Evolutionary conservation across 2,888 invertebrate species (phyloP).

Genomic region (Tachina fera): DNA sequence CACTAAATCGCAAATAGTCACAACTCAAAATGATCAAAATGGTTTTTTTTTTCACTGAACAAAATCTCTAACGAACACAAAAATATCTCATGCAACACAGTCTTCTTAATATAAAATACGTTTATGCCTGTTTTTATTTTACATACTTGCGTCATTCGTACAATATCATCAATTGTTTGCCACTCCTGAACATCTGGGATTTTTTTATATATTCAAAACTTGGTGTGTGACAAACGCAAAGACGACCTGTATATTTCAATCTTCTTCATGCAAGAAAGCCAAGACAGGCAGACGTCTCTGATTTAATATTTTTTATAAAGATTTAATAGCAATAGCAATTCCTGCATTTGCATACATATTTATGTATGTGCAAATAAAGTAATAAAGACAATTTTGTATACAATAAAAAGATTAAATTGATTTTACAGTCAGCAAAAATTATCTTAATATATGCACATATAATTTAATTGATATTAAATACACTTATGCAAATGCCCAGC

Average conservation of each 20-base stretch:
- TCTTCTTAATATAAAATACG: no score
- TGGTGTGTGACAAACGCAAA: not conserved
- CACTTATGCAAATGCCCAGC: conserved; percentile 37
- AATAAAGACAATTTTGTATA: conserved; percentile 55
- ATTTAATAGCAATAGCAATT: conserved; percentile 53
- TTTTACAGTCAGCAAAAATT: conserved; percentile 10
- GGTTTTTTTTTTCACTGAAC: no score
- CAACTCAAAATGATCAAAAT: no score
- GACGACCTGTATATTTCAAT: not conserved
- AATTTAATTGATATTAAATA: conserved; percentile 25
- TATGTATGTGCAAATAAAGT: conserved; percentile 49
- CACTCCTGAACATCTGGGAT: no score
- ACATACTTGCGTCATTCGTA: no score
- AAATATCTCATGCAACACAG: no score
- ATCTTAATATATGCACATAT: conserved; percentile 59
- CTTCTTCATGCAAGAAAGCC: not conserved
- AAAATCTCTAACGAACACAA: no score
- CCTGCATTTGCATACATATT: conserved; percentile 27
- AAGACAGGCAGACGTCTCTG: conserved; percentile 23
- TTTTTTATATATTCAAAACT: no score
- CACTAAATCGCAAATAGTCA: no score
- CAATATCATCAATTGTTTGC: no score
- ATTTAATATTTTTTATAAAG: conserved; percentile 25
- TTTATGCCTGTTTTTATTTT: no score
- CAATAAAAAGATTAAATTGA: conserved; percentile 32